phyloP scores from a whole-genome alignment of 2,797 vertebrate genomes.

The Muscicapa striata region DNA sequence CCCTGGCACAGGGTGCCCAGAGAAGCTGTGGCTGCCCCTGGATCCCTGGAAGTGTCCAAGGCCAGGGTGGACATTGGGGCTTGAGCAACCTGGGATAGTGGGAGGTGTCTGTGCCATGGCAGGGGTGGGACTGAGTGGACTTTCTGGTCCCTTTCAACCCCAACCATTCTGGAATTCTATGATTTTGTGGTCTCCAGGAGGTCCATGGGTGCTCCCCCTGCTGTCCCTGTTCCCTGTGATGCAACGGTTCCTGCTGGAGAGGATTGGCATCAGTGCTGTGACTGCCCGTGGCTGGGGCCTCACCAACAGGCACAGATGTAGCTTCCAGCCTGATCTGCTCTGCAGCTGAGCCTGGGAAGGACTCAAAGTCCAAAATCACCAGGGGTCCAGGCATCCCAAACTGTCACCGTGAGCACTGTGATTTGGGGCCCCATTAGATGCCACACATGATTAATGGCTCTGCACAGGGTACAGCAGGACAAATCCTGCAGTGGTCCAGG shows the following conservation, averaged over 20 bases:
- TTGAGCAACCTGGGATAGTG: accelerated
- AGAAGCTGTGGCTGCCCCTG: neutral
- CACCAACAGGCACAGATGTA: neutral
- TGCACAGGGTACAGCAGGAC: neutral
- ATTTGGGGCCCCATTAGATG: neutral
- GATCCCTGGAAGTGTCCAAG: neutral
- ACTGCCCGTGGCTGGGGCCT: neutral
- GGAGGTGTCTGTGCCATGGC: neutral
- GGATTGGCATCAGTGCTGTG: accelerated
- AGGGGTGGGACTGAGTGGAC: neutral
- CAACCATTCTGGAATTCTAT: neutral
- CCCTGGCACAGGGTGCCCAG: neutral
- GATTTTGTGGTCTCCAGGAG: neutral
- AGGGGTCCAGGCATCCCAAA: neutral
- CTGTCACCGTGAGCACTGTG: accelerated
- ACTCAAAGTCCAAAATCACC: neutral
- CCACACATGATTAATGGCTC: neutral
- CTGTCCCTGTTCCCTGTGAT: neutral
- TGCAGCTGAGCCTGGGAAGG: neutral
- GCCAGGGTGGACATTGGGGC: accelerated
- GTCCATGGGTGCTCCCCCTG: neutral
- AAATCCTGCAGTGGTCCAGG: neutral
- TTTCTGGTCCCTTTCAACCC: neutral
- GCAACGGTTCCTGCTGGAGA: accelerated
- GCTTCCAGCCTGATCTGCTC: neutral